Percentiles rank a stretch among this genome's conserved stretches.
Conservation (phyloP, 2,113 vertebrate species). For the Rhinoderma darwinii region DNA sequence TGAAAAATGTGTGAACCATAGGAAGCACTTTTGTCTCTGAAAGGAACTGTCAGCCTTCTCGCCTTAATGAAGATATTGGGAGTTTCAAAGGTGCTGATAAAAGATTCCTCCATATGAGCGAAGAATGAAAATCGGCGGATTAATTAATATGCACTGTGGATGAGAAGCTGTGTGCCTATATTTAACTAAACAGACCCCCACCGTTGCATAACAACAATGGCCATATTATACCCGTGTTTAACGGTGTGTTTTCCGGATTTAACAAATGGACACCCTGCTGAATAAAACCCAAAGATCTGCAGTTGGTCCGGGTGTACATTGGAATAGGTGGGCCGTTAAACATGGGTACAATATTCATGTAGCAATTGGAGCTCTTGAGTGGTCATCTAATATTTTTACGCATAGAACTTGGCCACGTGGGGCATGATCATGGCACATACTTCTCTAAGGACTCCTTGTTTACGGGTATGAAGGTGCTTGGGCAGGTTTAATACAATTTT, state of each 20-base stretch:
- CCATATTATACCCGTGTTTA: not conserved
- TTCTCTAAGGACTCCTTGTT: too few relatives aligned
- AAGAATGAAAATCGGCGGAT: slow-evolving; percentile 16
- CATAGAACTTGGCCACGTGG: too few relatives aligned
- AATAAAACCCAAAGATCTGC: too few relatives aligned
- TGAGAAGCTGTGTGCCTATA: not conserved
- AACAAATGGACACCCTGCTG: too few relatives aligned
- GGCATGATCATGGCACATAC: too few relatives aligned
- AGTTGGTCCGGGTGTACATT: too few relatives aligned
- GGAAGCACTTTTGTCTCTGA: slow-evolving; percentile 49
- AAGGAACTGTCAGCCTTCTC: slow-evolving; percentile 27
- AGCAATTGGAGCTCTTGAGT: too few relatives aligned
- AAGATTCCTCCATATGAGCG: slow-evolving; percentile 13
- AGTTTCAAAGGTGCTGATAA: slow-evolving; percentile 30
- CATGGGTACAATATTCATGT: too few relatives aligned
- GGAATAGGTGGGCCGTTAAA: too few relatives aligned
- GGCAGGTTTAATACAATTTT: too few relatives aligned
- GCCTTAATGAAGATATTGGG: slow-evolving; percentile 49
- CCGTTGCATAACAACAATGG: not conserved
- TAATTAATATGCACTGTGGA: not conserved
- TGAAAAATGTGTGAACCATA: slow-evolving; percentile 46
- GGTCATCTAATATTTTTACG: too few relatives aligned
- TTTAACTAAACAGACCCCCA: not conserved
- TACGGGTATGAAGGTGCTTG: too few relatives aligned
- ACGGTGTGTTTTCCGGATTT: not conserved